Base-by-base conservation (phyloP, 2,797 vertebrate genomes). In the Geotrypetes seraphini region DNA sequence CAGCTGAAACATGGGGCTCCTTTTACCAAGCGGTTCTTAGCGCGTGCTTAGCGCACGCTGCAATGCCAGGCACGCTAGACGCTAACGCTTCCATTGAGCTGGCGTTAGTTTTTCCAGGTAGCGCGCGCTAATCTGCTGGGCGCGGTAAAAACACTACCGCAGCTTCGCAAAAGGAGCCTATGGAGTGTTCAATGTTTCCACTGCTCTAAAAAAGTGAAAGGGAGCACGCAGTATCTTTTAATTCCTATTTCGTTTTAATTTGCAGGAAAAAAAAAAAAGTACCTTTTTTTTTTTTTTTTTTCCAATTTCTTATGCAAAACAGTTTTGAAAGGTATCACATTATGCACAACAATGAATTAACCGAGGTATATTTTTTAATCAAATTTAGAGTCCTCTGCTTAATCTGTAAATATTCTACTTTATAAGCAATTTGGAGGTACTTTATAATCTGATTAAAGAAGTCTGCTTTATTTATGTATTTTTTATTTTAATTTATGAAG, bases 401-500 rank as follows among this genome's bases (percentile, higher is more conserved):
- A 46, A 36, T 43, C 44, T 39, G 22, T 4, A 51, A 51, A 39
- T 53, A 33, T 42, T 6, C 26, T 15, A 28, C 17, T 44, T 39
- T 21, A 4, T 15, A 47, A 33, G 15, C 46, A 36, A 50, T 54
- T 48, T 27, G 41, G 36, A 36, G 31, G 21, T 42, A 34, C 39
- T 43, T 29, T 23, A 10, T 46, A 57, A 66, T 38, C 28, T 41
- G 28, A 45, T 51, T 44, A 50, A 49, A 31, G 43, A 28, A 43
- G 17, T 38, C 31, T 44, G 34, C 44, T 57, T 40, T 44, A 35
- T 50, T 54, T 54, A 6, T 57, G 60, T 56, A 57, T 56, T 48
- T 60, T 49, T 60, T 58, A 25, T 50, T 50, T 12, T 57, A 33
- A 54, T 54, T 43, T 49, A 37, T 57, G 50, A 50, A 52, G 25